Base-by-base conservation (phyloP, 2,888 invertebrate genomes). In the Pseudolycoriella hygida region DNA sequence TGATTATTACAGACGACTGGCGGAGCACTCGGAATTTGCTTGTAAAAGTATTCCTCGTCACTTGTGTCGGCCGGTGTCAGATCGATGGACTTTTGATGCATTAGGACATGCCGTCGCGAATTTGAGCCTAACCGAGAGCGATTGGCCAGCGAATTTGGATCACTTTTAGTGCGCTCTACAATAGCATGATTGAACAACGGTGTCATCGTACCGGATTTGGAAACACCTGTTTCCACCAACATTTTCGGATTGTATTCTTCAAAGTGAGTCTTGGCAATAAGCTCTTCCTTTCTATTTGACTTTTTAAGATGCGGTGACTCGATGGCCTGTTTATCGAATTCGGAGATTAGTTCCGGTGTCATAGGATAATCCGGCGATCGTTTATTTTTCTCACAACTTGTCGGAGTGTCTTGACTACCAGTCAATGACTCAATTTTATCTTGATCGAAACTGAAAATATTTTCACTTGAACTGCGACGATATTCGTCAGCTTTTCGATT, bases 21-120 rank as follows among this genome's bases (percentile, higher is more conserved):
- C 17, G 80, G 80, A 57, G 80, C 80, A 0, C 76, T 76, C 1
- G 67, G 67, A 53, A 83, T 80, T 65, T 81, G 80, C 49, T 78
- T 76, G 55, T 80, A 80, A 17, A 80, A 73, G 55, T 80, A 80
- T 60, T 85, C 85, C 59, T 85, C 85, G 55, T 86, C 85, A 48
- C 85, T 84, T 0, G 85, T 85, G 61, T 85, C 86, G 0, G 84
- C 84, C 3, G 85, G 85, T 2, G 86, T 85, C 20, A 86, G 64
- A 57, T 86, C 86, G 48, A 86, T 85, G 0, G 85, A 85, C 57
- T 86, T 85, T 55, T 86, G 86, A 62, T 86, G 86, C 77, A 81
- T 86, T 18, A 86, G 60, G 20, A 84, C 75, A 61, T 84, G 78
- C 15, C 85, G 71, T n/a, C 84, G 72, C 3, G 78, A 77, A 56